Evolutionary conservation across 2,113 vertebrate species (phyloP), one percentile per base, ranked within the genome.

Genomic region (Tamias sibiricus): DNA sequence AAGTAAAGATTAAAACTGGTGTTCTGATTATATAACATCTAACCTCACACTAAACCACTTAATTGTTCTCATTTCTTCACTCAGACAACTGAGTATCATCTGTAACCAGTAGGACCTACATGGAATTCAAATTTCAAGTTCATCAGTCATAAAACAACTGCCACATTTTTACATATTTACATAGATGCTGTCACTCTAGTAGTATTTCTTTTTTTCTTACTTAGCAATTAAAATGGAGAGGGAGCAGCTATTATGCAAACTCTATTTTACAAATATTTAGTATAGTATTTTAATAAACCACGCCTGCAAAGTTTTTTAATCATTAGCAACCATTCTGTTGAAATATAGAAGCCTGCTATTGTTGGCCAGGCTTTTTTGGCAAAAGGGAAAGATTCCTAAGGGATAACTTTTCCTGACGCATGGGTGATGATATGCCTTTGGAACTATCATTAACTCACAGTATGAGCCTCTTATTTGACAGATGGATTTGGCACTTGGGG

Each of bases 61-160:
- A 66, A 75, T n/a, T 77, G 22, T 87, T 91, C 83, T 87, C 66
- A 89, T 59, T 91, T 96, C 83, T 90, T 88, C 57, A 92, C 35
- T 30, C 42, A 47, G 69, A 69, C 64, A 82, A 87, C 44, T 26
- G 11, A 91, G 20, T 54, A 8, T 44, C 24, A 90, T 62, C 49
- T 93, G 32, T 66, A 71, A 71, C 64, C 74, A 96, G 72, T 1
- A 64, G 54, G 32, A 90, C 71, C 84, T 68, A 75, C 2, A 79
- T 35, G 20, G 40, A 96, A 97, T 37, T 93, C 82, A 89, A 88
- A 95, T 89, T 91, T 93, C 75, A 94, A 80, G 35, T 83, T 87
- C 44, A 91, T 72, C 71, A 95, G n/a, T 79, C 74, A 95, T 64
- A 80, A 95, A 96, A 85, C 37, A 93, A 95, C 11, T 82, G n/a